Conservation (phyloP, 2,888 invertebrate genomes). For the Andrena bucephala region DNA sequence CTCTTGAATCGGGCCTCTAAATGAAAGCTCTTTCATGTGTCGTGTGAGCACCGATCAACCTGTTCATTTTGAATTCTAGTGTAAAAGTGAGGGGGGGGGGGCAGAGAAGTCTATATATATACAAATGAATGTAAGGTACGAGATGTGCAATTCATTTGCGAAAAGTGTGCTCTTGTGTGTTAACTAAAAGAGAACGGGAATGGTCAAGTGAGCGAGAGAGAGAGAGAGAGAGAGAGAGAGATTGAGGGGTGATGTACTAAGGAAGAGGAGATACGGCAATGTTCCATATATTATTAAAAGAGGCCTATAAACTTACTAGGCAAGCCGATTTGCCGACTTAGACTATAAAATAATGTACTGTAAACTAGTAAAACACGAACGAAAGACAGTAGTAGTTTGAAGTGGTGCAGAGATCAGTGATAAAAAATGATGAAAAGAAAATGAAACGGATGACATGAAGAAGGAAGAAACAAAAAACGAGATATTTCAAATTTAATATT, state of each 20-base stretch:
- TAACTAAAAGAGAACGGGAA: conserved; percentile 30
- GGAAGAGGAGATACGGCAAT: conserved; percentile 66
- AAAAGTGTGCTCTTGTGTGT: conserved; percentile 57
- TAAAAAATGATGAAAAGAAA: conserved; percentile 75
- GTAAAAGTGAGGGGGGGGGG: conserved; percentile 46
- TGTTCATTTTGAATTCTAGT: conserved; percentile 69
- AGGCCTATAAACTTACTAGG: conserved; percentile 84
- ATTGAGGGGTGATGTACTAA: conserved; percentile 47
- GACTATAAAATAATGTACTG: conserved; percentile 69
- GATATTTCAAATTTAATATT: conserved; percentile 84
- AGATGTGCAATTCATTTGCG: conserved; percentile 46
- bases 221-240: conserved; percentile 12
- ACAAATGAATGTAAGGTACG: conserved; percentile 35
- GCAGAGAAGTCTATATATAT: conserved; percentile 22
- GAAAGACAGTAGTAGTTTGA: conserved; percentile 66
- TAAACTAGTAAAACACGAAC: conserved; percentile 72
- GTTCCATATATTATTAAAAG: conserved; percentile 79
- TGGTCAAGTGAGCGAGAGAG: conserved; percentile 15
- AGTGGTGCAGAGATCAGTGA: conserved; percentile 63
- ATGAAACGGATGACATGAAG: conserved; percentile 58
- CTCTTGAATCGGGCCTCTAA: conserved; percentile 82
- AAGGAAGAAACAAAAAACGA: conserved; percentile 74
- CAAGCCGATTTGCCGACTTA: conserved; percentile 82
- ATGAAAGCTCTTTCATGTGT: conserved; percentile 58
- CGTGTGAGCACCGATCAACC: conserved; percentile 70